Conservation (phyloP, 1,140 invertebrate genomes). For the Diabrotica undecimpunctata region DNA sequence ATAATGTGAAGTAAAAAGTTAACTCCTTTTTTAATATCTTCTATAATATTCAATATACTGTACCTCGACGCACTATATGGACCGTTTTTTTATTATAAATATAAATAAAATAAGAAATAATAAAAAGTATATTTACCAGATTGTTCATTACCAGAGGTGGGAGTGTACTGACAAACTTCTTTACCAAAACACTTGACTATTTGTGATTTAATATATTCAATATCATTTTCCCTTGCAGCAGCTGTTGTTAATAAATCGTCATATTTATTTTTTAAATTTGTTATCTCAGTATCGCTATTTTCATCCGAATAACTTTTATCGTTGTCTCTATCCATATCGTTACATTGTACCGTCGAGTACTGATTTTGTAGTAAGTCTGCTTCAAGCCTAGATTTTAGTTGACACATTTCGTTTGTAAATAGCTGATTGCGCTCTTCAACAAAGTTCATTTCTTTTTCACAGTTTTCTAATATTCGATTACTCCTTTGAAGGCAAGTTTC, state of each 20-base stretch:
- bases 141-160: too few species aligned
- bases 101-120: too few species aligned
- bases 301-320: neutral
- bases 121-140: too few species aligned
- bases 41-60: too few species aligned
- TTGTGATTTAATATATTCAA: neutral
- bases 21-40: too few species aligned
- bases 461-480: conserved; percentile 11
- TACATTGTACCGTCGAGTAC: neutral
- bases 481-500: conserved; percentile 15
- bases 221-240: neutral
- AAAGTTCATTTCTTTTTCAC: conserved; percentile 13
- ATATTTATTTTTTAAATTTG: neutral
- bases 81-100: too few species aligned
- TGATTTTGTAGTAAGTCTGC: neutral
- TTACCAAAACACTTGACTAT: neutral
- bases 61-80: too few species aligned
- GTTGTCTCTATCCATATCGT: neutral
- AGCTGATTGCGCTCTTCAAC: neutral
- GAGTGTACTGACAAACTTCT: neutral
- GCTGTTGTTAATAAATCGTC: neutral
- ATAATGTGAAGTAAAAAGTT: too few species aligned
- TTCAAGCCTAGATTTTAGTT: neutral
- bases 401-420: neutral
- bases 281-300: neutral